Evolutionary conservation across 2,797 vertebrate genomes (phyloP).

Genomic region (Mormyrops boulengeri): DNA sequence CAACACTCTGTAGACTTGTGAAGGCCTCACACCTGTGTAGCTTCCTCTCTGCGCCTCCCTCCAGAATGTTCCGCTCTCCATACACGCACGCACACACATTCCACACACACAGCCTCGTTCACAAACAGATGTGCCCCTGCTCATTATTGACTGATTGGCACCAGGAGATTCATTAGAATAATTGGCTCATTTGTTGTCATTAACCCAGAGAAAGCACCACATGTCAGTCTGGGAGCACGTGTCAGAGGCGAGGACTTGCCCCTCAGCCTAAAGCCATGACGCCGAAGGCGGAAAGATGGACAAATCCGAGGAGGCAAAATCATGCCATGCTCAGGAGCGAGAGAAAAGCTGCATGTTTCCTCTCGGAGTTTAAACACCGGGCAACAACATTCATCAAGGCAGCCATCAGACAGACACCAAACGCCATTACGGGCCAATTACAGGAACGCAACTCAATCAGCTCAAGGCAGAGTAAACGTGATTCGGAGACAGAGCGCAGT

Average conservation of each 20-base stretch:
- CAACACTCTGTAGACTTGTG: background rate
- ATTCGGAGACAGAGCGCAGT: conserved; percentile 31
- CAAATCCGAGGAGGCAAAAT: background rate
- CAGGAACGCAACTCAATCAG: conserved; percentile 66
- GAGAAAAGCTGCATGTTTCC: background rate
- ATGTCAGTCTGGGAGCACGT: conserved; percentile 42
- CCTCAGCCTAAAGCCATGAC: conserved; percentile 17
- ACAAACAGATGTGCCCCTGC: conserved; percentile 73
- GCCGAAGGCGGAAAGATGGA: conserved; percentile 5
- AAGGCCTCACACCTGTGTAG: background rate
- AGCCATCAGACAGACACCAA: conserved; percentile 68
- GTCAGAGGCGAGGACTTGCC: conserved; percentile 46
- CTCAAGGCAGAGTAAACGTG: conserved; percentile 66
- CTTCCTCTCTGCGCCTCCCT: background rate
- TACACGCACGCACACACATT: conserved; percentile 12
- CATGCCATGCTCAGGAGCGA: background rate
- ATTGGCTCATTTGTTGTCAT: conserved; percentile 83
- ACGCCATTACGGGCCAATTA: conserved; percentile 78
- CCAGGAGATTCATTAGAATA: conserved; percentile 75
- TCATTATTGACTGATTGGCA: conserved; percentile 80
- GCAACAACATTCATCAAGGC: conserved; percentile 73
- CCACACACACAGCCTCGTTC: conserved; percentile 6
- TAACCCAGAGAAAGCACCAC: conserved; percentile 68
- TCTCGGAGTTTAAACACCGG: background rate
- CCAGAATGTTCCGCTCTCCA: background rate